Conservation (phyloP, 1,140 invertebrate species). For the Scaptodrosophila lebanonensis region DNA sequence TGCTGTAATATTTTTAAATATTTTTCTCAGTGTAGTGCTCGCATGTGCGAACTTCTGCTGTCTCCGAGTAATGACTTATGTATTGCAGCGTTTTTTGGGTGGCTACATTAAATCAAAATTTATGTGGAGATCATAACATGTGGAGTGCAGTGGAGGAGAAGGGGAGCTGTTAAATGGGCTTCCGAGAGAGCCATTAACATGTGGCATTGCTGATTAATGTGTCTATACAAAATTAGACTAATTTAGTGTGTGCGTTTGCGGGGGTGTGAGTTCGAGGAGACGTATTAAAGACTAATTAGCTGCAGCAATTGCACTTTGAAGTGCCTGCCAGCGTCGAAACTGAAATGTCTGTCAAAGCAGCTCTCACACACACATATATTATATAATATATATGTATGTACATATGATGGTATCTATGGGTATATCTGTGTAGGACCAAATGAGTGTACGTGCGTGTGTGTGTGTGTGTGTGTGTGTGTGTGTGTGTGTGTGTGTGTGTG, state of each 20-base stretch:
- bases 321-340: conserved; percentile 59
- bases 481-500: conserved; percentile 3
- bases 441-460: not conserved
- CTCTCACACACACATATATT: conserved; percentile 30
- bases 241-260: not conserved
- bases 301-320: conserved; percentile 66
- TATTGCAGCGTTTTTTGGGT: conserved; percentile 45
- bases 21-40: not conserved
- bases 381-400: too few species aligned
- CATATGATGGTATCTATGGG: not conserved
- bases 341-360: conserved; percentile 54
- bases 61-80: conserved; percentile 61
- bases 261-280: not conserved
- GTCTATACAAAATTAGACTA: conserved; percentile 19
- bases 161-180: not conserved
- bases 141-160: conserved; percentile 1
- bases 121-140: too few species aligned
- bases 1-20: not conserved
- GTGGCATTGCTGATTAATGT: conserved; percentile 47
- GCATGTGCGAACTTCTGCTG: conserved; percentile 27
- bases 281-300: conserved; percentile 60
- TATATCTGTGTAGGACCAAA: too few species aligned
- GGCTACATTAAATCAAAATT: conserved; percentile 58
- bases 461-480: not conserved
- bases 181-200: conserved; percentile 30